Evolutionary conservation across 2,113 vertebrate species (phyloP), one percentile per base, ranked within the genome.

Genomic region (Pygoscelis adeliae): DNA sequence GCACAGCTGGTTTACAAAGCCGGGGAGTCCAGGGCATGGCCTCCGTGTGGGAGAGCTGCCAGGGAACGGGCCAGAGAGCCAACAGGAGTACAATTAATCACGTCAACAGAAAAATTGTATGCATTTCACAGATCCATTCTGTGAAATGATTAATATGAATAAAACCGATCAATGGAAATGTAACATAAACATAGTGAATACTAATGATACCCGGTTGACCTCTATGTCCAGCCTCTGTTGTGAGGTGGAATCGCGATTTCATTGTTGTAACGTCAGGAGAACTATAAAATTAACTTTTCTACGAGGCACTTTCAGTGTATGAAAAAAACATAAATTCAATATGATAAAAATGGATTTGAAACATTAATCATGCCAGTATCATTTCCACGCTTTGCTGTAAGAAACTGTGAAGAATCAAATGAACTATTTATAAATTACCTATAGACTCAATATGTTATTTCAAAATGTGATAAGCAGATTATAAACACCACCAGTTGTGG

Each of bases 181-280:
- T 0, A 83, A 38, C 17, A 23, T 32, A 50, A 91, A 47, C 10
- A 9, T 0, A 20, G 17, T 0, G 10, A 93, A 36, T 49, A 36
- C 49, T 56, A 71, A 89, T 14, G 55, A 69, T 20, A 58, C 19
- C 8, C 29, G 44, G 36, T 1, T 5, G 5, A 86, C 13, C 42
- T 55, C 42, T 79, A 10, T 25, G 30, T n/a, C 46, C 65, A 79
- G 40, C 30, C 38, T 89, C 30, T 61, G 32, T 49, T 67, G 47
- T 17, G 34, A 85, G 30, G 62, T 7, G 17, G 36, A 91, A 61
- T 55, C 0, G 0, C 0, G 0, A 80, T 59, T 80, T 71, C 32
- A 15, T 74, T 63, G 29, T 18, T 63, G 42, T 21, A 78, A 38
- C 23, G 7, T 44, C 49, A 90, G 18, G 40, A 70, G 22, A 50